Base-by-base conservation (phyloP, 2,797 vertebrate species). In the Ammospiza maritima region DNA sequence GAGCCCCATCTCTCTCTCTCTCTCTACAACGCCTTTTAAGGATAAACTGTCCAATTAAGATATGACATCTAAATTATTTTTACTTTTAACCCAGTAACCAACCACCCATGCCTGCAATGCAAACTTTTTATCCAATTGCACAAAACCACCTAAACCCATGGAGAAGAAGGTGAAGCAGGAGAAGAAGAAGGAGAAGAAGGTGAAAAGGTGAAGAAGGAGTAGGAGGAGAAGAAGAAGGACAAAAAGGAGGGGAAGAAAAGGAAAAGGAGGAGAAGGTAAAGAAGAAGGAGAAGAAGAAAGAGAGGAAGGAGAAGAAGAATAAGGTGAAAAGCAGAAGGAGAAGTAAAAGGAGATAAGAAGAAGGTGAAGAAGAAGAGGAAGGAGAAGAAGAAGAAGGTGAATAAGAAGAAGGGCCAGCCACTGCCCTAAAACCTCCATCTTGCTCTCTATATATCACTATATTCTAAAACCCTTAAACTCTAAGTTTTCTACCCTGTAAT, bases 61-160 rank as follows among this genome's bases (percentile, higher is more conserved):
- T 36, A 36, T 36, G 34, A 26, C 34, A 36, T 8, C 11, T 58
- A 9, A 58, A 18, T 58, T 34, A 34, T 25, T 23, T 57, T 26
- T 26, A 26, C 16, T 36, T 36, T 58, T 58, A 36, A 26, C 23
- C 23, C 23, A 58, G 26, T 26, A 13, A 58, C n/a, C 34, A 36
- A 26, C 23, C 34, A 18, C 7, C 8, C 0, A 0, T 26, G 16
- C 1, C 11, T 9, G 23, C 4, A 36, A 36, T 26, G 34, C 0
- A 7, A 34, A 0, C 17, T 58, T 26, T 58, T 26, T 36, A 36
- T 36, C 57, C 57, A 58, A 13, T 58, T 36, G 2, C 34, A 58
- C 23, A 36, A 58, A 58, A 36, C 23, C 23, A 58, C 16, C 57
- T 34, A 58, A 58, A 58, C 57, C 16, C 16, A 8, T 58, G 16